These are phyloP conservation scores for Teleogryllus occipitalis DNA, from an alignment of 1,140 invertebrate genomes.

Conservation along the genomic window DNA sequence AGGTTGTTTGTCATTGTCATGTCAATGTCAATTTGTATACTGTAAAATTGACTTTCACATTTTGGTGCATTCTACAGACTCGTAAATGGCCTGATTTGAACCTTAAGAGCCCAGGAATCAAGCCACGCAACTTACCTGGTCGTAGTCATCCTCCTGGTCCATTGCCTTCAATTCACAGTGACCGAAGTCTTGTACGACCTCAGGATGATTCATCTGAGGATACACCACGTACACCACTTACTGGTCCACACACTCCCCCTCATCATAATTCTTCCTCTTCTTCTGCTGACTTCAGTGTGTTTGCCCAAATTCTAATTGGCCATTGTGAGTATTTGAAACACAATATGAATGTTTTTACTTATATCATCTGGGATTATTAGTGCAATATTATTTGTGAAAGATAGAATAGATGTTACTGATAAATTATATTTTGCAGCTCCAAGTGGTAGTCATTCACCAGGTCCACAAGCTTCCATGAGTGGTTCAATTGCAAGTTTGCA, in stretches of 20 bases:
- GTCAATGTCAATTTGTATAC: no score
- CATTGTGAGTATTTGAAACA: conserved; percentile 9
- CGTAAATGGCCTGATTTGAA: conserved; percentile 78
- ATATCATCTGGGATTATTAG: not conserved
- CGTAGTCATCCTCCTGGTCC: conserved; percentile 38
- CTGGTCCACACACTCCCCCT: conserved; percentile 35
- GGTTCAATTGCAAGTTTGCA: not conserved
- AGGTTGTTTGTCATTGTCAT: no score
- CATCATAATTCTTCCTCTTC: conserved; percentile 22
- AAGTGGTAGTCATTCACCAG: conserved; percentile 25
- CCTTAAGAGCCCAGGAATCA: conserved; percentile 85
- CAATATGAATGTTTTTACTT: not conserved
- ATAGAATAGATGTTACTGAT: not conserved
- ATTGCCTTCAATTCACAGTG: conserved; percentile 33
- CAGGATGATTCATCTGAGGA: conserved; percentile 31
- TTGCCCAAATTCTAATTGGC: conserved; percentile 41
- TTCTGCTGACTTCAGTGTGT: conserved; percentile 37
- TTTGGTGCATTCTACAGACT: conserved; percentile 43
- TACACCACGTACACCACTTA: conserved; percentile 28
- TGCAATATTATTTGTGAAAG: not conserved
- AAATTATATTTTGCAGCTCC: conserved; percentile 17
- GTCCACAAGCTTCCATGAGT: conserved; percentile 12
- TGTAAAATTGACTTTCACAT: not conserved
- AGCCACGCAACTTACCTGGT: conserved; percentile 54
- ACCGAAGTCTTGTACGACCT: conserved; percentile 38